phyloP scores from a whole-genome alignment of 2,113 vertebrate species.

The Lepisosteus osseus region DNA sequence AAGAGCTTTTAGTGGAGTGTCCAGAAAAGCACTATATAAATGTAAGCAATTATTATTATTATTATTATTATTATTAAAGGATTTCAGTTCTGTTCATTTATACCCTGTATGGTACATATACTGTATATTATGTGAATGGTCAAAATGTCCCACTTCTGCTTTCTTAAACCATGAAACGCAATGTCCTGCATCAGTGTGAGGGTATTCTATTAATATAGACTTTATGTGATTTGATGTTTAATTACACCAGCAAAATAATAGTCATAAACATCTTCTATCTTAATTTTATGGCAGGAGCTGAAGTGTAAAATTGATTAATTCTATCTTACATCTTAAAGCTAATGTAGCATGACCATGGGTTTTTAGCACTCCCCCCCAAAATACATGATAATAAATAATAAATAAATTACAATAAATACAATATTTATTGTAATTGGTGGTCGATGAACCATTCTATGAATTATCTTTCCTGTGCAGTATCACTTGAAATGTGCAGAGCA shows the following conservation, averaged over 20 bases:
- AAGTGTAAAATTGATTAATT: constrained; percentile 6
- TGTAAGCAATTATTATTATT: too few relatives aligned
- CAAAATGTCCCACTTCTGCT: not conserved
- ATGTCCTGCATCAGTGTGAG: not conserved
- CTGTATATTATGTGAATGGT: not conserved
- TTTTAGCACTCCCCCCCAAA: not conserved
- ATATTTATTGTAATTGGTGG: constrained; percentile 12
- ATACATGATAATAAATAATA: not conserved
- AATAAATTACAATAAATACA: not conserved
- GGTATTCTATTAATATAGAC: not conserved
- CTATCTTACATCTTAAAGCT: not conserved
- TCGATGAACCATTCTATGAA: constrained; percentile 6
- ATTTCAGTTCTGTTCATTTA: too few relatives aligned
- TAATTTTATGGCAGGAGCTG: not conserved
- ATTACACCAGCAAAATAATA: not conserved
- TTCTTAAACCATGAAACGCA: not conserved
- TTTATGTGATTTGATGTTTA: not conserved
- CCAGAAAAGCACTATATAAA: too few relatives aligned
- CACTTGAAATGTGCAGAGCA: not conserved
- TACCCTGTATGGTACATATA: not conserved
- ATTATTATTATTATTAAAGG: too few relatives aligned
- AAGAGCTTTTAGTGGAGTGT: too few relatives aligned
- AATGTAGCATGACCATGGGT: not conserved
- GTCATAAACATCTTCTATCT: not conserved
- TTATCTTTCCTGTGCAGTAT: constrained; percentile 27